Percentiles rank a stretch among this genome's conserved stretches.
Conservation (phyloP, 2,797 vertebrate species). For the Silurus aristotelis region DNA sequence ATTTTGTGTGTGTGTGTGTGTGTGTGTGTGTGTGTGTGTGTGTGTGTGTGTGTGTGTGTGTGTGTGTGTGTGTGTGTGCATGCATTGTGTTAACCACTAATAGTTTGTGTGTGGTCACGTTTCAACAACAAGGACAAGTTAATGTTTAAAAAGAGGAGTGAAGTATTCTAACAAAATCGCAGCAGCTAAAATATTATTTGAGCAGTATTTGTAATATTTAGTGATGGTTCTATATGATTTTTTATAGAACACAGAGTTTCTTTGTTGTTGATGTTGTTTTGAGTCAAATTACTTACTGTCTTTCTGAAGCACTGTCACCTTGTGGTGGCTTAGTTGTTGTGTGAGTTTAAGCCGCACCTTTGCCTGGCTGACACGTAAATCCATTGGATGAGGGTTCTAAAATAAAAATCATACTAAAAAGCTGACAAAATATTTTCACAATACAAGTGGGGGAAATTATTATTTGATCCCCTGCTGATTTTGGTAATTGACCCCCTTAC, state of each 20-base stretch:
- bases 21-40: too few relatives aligned
- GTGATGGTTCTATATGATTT: background rate
- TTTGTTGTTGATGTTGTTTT: background rate
- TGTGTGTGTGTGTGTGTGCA: background rate
- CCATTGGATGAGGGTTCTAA: background rate
- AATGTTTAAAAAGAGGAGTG: background rate
- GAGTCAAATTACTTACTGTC: background rate
- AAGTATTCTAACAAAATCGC: background rate
- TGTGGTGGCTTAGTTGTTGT: background rate
- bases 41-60: slow-evolving; percentile 31
- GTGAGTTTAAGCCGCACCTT: background rate
- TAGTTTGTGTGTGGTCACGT: slow-evolving; percentile 37
- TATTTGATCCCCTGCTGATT: too few relatives aligned
- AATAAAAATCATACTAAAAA: background rate
- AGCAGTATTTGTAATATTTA: background rate
- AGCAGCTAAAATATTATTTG: background rate
- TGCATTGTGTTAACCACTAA: slow-evolving; percentile 18
- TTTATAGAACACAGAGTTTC: background rate
- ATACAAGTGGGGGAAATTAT: too few relatives aligned
- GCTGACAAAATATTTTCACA: background rate
- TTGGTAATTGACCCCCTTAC: too few relatives aligned
- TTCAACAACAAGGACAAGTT: slow-evolving; percentile 11
- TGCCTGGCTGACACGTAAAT: background rate
- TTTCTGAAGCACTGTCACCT: background rate
- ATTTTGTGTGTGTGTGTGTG: too few relatives aligned